A percentile compares a stretch with the other conserved stretches of the same genome.
phyloP scores from a whole-genome alignment of 2,797 vertebrate species.

The Melanotaenia boesemani region DNA sequence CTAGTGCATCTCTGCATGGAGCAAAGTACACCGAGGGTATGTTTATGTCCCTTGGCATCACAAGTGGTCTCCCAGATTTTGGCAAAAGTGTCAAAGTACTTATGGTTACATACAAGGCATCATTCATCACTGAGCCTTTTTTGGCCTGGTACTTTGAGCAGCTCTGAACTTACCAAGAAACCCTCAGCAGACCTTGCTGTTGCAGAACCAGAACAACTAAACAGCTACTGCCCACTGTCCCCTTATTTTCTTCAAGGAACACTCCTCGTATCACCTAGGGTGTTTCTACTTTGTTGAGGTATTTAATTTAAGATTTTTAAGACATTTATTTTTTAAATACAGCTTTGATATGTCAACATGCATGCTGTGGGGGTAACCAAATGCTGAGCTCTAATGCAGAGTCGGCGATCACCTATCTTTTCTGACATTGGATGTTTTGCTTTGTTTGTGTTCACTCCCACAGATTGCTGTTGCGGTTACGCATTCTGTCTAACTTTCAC shows the following conservation, averaged over 20 bases:
- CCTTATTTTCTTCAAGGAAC: background rate
- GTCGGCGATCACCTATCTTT: background rate
- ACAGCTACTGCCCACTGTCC: background rate
- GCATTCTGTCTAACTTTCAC: no score
- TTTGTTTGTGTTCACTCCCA: no score
- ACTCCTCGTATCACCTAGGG: background rate
- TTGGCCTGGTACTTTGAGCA: no score
- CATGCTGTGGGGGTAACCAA: background rate
- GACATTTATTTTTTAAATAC: background rate
- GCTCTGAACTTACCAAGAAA: conserved; percentile 31
- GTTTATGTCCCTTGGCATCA: conserved; percentile 33
- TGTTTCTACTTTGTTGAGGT: background rate
- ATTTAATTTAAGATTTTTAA: background rate
- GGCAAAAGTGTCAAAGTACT: conserved; percentile 33
- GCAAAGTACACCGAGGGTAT: conserved; percentile 40
- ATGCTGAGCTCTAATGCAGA: no score
- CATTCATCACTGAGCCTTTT: conserved; percentile 28
- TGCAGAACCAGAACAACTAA: background rate
- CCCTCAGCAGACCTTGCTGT: conserved; percentile 8
- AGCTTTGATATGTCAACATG: background rate
- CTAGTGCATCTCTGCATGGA: conserved; percentile 14
- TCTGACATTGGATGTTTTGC: background rate
- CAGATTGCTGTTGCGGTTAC: no score
- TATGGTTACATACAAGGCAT: conserved; percentile 26
- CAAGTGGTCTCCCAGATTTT: conserved; percentile 37